Evolutionary conservation across 2,797 vertebrate genomes (phyloP).

Genomic region (Percopsis omiscomaycus): DNA sequence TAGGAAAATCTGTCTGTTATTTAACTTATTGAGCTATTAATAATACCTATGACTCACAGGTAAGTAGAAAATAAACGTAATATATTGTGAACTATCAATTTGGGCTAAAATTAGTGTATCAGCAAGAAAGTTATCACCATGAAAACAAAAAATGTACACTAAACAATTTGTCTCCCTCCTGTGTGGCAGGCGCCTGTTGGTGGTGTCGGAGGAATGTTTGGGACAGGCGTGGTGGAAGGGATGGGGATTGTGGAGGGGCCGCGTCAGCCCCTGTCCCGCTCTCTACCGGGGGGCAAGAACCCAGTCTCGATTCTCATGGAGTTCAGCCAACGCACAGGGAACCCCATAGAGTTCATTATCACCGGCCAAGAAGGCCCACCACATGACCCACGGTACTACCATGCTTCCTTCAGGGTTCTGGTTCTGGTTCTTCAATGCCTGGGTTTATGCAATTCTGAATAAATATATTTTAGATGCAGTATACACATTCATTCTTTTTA

Average conservation of each 20-base stretch:
- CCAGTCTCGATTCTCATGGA: conserved; percentile 93
- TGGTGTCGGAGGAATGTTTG: conserved; percentile 25
- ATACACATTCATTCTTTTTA: too few relatives aligned
- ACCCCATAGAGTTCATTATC: conserved; percentile 87
- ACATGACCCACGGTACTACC: conserved; percentile 91
- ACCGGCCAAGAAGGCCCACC: conserved; percentile 92
- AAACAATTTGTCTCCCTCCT: not conserved
- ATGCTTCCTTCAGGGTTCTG: not conserved
- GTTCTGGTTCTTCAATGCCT: too few relatives aligned
- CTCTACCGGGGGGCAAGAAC: conserved; percentile 87
- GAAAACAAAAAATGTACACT: not conserved
- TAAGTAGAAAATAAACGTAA: too few relatives aligned
- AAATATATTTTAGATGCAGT: too few relatives aligned
- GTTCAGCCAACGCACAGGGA: conserved; percentile 90
- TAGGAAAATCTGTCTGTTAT: too few relatives aligned
- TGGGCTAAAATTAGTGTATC: too few relatives aligned
- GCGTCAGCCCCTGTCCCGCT: conserved; percentile 74
- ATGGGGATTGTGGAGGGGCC: conserved; percentile 54
- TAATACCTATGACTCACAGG: too few relatives aligned
- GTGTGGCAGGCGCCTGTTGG: conserved; percentile 49
- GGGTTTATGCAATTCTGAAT: too few relatives aligned
- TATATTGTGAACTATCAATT: too few relatives aligned
- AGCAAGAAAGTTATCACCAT: not conserved
- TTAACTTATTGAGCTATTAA: too few relatives aligned
- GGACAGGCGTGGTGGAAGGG: conserved; percentile 22